A percentile compares a stretch with the other conserved stretches of the same genome.
Evolutionary conservation across 2,797 vertebrate genomes (phyloP).

Genomic region (Protonibea diacanthus): DNA sequence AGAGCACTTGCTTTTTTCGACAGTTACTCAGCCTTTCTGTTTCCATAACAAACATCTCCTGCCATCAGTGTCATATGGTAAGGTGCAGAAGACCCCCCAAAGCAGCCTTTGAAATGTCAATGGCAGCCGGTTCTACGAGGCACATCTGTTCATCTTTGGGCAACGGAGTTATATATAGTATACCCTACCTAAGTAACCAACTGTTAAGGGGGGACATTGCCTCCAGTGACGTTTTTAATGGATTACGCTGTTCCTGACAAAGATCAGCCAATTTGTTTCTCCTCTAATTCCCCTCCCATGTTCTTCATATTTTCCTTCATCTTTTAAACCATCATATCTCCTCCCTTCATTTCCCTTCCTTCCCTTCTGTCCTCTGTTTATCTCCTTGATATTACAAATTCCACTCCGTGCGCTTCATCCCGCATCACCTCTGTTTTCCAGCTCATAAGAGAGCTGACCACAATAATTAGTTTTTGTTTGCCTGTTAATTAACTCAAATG

Average conservation of each 20-base stretch:
- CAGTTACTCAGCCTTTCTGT: conserved; percentile 52
- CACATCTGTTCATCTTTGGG: conserved; percentile 84
- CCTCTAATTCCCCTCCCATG: conserved; percentile 66
- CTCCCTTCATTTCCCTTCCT: conserved; percentile 27
- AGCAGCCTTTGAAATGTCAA: conserved; percentile 83
- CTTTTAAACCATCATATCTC: conserved; percentile 50
- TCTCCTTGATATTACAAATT: conserved; percentile 33
- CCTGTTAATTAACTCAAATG: conserved; percentile 46
- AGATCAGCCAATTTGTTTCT: conserved; percentile 73
- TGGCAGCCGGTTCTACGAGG: conserved; percentile 74
- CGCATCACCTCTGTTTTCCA: conserved; percentile 7
- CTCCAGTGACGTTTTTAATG: conserved; percentile 84
- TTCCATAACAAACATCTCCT: conserved; percentile 68
- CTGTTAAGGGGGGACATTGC: conserved; percentile 81
- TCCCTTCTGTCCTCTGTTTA: conserved; percentile 36
- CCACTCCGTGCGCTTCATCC: conserved; percentile 34
- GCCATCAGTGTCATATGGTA: conserved; percentile 76
- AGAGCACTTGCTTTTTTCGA: conserved; percentile 43
- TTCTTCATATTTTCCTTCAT: conserved; percentile 69
- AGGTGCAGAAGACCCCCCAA: conserved; percentile 74
- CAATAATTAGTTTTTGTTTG: conserved; percentile 43
- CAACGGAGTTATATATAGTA: conserved; percentile 81
- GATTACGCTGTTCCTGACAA: conserved; percentile 80
- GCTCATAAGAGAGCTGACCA: conserved; percentile 19
- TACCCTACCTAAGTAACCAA: conserved; percentile 83